phyloP scores from a whole-genome alignment of 2,797 vertebrate genomes.

The Oryzias sinensis region DNA sequence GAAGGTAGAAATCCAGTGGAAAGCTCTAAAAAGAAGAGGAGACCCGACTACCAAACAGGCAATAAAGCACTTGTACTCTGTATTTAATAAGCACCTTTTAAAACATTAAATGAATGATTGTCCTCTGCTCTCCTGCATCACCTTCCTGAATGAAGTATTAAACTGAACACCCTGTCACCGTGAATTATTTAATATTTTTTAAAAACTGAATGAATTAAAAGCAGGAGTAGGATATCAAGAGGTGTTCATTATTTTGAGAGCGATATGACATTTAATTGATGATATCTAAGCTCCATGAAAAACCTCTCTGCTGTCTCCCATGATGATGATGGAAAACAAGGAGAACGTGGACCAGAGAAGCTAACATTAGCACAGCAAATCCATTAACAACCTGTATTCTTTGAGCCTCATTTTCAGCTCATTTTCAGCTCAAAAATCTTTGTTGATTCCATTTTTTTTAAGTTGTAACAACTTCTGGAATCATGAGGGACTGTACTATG shows the following conservation, averaged over 20 bases:
- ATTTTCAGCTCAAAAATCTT: too few relatives aligned
- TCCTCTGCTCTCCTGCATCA: not conserved
- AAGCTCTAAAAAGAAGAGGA: not conserved
- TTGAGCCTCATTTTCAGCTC: too few relatives aligned
- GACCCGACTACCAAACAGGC: conserved; percentile 1
- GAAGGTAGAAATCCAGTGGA: not conserved
- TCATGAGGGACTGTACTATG: too few relatives aligned
- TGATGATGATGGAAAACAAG: conserved; percentile 28
- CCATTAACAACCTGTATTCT: too few relatives aligned
- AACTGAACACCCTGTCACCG: conserved; percentile 30
- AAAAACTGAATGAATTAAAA: conserved; percentile 35
- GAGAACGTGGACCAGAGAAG: conserved; percentile 14
- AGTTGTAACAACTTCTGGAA: too few relatives aligned
- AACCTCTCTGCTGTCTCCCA: conserved; percentile 31
- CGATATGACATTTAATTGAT: conserved; percentile 45
- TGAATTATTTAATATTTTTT: conserved; percentile 56
- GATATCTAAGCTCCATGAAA: conserved; percentile 31
- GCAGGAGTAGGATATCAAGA: conserved; percentile 35
- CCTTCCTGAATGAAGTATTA: conserved; percentile 38
- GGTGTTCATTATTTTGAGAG: conserved; percentile 48
- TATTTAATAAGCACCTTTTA: conserved; percentile 14
- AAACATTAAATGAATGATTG: conserved; percentile 32
- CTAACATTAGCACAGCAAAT: conserved; percentile 16
- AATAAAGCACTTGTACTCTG: not conserved
- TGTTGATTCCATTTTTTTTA: too few relatives aligned